Evolutionary conservation across 1,140 invertebrate species (phyloP).

Genomic region (Procambarus clarkii): DNA sequence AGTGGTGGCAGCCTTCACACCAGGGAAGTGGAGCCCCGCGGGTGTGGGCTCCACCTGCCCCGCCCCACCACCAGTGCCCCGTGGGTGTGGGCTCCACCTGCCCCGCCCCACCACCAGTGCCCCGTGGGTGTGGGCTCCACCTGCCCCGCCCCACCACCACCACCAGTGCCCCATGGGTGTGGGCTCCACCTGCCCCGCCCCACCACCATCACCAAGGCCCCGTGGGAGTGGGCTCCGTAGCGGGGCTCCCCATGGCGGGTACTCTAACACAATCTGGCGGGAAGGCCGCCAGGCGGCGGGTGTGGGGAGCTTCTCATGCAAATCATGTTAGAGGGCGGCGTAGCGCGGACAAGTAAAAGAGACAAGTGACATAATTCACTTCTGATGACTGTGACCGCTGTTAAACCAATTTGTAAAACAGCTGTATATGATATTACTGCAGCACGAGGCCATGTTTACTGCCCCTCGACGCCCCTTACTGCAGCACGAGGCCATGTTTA

Average conservation of each 20-base stretch:
- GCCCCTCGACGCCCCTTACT: background rate
- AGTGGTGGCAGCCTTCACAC: too few species aligned
- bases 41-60: too few species aligned
- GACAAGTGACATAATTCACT: conserved; percentile 34
- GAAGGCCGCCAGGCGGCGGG: background rate
- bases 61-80: background rate
- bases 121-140: too few species aligned
- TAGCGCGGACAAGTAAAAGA: background rate
- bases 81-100: background rate
- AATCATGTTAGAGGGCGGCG: background rate
- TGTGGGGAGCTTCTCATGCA: conserved; percentile 12
- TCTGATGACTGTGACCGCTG: conserved; percentile 9
- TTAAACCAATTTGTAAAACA: conserved; percentile 18
- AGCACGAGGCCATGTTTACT: background rate
- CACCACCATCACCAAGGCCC: too few species aligned
- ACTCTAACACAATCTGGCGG: conserved; percentile 7
- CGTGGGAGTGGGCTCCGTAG: too few species aligned
- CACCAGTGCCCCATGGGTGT: background rate
- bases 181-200: background rate
- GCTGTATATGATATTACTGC: background rate
- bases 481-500: too few species aligned
- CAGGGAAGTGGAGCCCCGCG: too few species aligned
- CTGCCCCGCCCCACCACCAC: background rate
- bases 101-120: background rate
- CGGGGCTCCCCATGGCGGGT: background rate